Evolutionary conservation across 2,797 vertebrate genomes (phyloP).

Genomic region (Nyctalus aviator): DNA sequence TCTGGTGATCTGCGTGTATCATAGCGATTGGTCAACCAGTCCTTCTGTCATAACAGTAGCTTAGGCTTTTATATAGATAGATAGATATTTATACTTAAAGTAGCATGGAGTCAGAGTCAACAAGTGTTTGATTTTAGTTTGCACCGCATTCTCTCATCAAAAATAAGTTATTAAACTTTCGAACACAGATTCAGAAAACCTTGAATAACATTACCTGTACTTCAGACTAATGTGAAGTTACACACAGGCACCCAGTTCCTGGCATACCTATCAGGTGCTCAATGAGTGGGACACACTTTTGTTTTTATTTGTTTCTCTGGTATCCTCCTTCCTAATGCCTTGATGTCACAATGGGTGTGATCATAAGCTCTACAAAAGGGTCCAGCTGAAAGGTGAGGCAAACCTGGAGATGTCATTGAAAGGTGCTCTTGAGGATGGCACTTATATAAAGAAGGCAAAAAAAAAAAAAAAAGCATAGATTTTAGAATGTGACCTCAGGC

Average conservation of each 20-base stretch:
- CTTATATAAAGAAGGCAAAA: neutral
- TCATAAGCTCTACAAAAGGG: too few relatives aligned
- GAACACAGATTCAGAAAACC: neutral
- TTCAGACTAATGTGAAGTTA: neutral
- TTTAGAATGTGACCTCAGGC: neutral
- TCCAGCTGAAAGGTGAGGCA: rapidly evolving
- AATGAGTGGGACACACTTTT: too few relatives aligned
- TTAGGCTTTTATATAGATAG: too few relatives aligned
- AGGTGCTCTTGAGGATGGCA: neutral
- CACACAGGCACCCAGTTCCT: too few relatives aligned
- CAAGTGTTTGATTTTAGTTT: neutral
- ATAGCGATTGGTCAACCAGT: too few relatives aligned
- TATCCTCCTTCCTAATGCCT: neutral
- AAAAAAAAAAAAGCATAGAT: neutral
- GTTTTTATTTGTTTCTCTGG: neutral
- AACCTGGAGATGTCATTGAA: rapidly evolving
- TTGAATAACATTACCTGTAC: neutral
- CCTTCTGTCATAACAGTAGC: rapidly evolving
- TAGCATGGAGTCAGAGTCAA: neutral
- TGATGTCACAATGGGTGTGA: rapidly evolving
- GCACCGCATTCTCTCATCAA: neutral
- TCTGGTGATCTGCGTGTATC: too few relatives aligned
- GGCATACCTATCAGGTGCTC: rapidly evolving
- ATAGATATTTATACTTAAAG: neutral
- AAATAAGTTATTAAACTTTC: neutral